Conservation (phyloP, 2,797 vertebrate species). For the Gallinago solitaria region DNA sequence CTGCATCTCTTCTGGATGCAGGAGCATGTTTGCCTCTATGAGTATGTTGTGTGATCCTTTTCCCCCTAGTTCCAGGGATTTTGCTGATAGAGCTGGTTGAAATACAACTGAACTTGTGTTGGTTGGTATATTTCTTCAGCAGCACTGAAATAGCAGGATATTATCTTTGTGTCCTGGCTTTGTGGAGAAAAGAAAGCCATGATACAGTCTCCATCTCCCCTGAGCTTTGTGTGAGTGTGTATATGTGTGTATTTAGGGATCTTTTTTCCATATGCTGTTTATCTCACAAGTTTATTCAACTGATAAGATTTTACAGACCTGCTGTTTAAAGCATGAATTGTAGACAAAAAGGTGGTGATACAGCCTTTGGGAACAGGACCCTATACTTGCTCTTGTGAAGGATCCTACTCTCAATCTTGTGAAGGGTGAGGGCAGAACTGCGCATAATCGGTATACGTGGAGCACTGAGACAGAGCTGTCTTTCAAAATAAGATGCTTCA, state of each 20-base stretch:
- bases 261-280: background rate
- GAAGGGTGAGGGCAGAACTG: background rate
- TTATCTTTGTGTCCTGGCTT: background rate
- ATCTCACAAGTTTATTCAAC: background rate
- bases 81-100: background rate
- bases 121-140: background rate
- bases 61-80: background rate
- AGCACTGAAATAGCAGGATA: background rate
- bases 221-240: background rate
- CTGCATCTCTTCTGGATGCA: background rate
- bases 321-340: background rate
- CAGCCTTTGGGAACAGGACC: background rate
- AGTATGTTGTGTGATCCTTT: background rate
- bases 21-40: background rate
- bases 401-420: background rate
- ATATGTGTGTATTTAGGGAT: background rate
- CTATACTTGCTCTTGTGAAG: background rate
- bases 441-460: background rate
- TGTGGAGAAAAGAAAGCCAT: background rate
- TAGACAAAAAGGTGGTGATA: background rate
- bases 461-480: background rate
- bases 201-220: background rate
- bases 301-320: background rate
- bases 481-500: constrained; percentile 25
- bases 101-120: background rate